Evolutionary conservation across 2,113 vertebrate species (phyloP).

Genomic region (Ariopsis seemanni): DNA sequence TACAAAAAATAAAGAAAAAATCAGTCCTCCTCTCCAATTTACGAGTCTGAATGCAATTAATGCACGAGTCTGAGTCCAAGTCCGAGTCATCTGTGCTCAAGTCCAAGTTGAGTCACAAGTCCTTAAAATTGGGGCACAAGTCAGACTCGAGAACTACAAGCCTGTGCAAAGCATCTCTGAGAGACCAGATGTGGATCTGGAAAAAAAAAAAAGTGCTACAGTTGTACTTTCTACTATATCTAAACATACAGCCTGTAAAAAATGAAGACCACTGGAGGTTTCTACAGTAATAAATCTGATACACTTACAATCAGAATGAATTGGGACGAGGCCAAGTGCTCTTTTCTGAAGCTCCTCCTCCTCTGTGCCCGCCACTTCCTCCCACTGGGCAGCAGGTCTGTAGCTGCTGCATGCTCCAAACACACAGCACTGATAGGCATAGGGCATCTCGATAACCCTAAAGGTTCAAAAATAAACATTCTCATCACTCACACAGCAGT

Average conservation of each 20-base stretch:
- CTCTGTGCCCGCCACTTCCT: constrained; percentile 72
- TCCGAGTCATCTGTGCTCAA: too few relatives aligned
- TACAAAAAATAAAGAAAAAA: too few relatives aligned
- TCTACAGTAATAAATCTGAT: not conserved
- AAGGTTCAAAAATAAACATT: not conserved
- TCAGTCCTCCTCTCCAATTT: too few relatives aligned
- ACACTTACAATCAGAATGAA: constrained; percentile 83
- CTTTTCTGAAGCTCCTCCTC: constrained; percentile 83
- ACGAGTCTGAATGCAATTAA: too few relatives aligned
- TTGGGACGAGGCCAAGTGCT: constrained; percentile 75
- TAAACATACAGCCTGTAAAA: not conserved
- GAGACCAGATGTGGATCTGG: not conserved
- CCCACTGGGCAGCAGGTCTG: constrained; percentile 77
- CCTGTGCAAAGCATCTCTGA: too few relatives aligned
- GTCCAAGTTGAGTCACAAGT: too few relatives aligned
- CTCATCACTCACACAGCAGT: not conserved
- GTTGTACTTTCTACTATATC: not conserved
- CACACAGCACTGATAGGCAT: constrained; percentile 92
- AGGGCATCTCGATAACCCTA: constrained; percentile 91
- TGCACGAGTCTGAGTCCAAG: too few relatives aligned
- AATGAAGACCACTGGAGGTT: not conserved
- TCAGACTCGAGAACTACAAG: too few relatives aligned
- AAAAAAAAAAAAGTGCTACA: not conserved
- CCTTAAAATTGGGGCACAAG: too few relatives aligned
- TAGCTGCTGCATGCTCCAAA: constrained; percentile 83